Evolutionary conservation across 2,888 invertebrate genomes (phyloP).

Genomic region (Pseudococcus longispinus): DNA sequence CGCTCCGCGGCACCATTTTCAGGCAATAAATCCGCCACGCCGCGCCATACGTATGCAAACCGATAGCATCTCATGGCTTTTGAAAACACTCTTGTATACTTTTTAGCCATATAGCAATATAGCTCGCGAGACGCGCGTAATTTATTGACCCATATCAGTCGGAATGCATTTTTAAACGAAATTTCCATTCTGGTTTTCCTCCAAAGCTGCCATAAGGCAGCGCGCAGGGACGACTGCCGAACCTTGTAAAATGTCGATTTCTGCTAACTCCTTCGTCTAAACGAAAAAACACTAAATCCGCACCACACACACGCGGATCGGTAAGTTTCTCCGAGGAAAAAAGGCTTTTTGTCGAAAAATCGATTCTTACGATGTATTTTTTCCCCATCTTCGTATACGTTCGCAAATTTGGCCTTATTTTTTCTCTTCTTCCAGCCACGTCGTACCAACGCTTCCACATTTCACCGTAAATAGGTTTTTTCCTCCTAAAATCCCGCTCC

Average conservation of each 20-base stretch:
- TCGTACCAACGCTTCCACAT: not conserved
- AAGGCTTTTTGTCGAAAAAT: conserved; percentile 6
- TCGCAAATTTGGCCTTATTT: conserved; percentile 6
- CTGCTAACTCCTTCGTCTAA: not conserved
- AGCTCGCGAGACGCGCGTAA: conserved; percentile 5
- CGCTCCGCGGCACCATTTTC: not conserved
- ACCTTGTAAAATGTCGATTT: conserved; percentile 13
- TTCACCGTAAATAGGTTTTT: not conserved
- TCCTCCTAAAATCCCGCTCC: not conserved
- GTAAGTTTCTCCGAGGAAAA: not conserved
- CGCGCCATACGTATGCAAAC: not conserved
- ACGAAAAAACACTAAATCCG: not conserved
- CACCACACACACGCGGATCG: not conserved
- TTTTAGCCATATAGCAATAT: not conserved
- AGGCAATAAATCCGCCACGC: conserved; percentile 1
- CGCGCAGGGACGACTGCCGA: not conserved
- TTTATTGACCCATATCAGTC: conserved; percentile 43
- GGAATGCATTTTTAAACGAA: conserved; percentile 46
- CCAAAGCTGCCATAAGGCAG: not conserved
- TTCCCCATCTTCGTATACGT: not conserved
- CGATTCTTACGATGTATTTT: conserved; percentile 4
- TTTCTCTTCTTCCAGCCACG: not conserved
- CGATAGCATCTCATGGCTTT: conserved; percentile 33
- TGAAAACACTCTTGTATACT: not conserved
- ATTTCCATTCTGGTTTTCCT: conserved; percentile 30